Evolutionary conservation across 2,888 invertebrate species (phyloP).

Genomic region (Embidobia sp.): DNA sequence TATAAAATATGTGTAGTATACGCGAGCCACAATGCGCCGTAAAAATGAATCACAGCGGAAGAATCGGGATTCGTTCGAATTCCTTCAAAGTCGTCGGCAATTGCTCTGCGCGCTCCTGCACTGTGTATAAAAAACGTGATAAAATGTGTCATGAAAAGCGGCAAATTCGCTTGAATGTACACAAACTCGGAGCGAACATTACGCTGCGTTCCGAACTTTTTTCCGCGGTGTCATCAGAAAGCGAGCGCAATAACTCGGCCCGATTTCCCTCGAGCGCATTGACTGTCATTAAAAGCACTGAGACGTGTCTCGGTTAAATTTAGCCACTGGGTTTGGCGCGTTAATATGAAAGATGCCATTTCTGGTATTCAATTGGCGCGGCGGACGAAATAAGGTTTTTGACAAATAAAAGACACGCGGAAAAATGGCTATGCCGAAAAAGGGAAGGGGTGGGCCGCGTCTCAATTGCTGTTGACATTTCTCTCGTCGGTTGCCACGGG

Average conservation of each 20-base stretch:
- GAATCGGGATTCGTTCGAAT: no score
- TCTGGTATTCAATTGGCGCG: constrained; percentile 37
- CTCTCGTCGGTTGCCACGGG: constrained; percentile 34
- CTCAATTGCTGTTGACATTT: constrained; percentile 54
- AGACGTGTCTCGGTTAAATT: constrained; percentile 46
- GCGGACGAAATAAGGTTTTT: neutral
- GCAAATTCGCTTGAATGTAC: neutral
- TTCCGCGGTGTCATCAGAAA: constrained; percentile 31
- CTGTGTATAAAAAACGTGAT: no score
- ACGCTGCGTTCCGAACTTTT: neutral
- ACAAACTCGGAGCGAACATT: neutral
- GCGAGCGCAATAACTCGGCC: constrained; percentile 20
- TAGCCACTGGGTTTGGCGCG: constrained; percentile 20
- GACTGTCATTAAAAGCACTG: constrained; percentile 40
- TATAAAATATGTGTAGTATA: no score
- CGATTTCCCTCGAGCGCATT: constrained; percentile 14
- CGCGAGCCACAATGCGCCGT: no score
- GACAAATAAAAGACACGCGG: no score
- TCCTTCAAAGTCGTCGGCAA: no score
- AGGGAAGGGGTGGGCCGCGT: neutral
- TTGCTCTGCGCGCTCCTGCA: no score
- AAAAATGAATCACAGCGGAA: no score
- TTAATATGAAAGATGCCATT: constrained; percentile 30
- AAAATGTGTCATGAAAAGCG: neutral
- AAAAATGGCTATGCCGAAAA: no score